Conservation (phyloP, 2,113 vertebrate genomes). For the Istiophorus platypterus region DNA sequence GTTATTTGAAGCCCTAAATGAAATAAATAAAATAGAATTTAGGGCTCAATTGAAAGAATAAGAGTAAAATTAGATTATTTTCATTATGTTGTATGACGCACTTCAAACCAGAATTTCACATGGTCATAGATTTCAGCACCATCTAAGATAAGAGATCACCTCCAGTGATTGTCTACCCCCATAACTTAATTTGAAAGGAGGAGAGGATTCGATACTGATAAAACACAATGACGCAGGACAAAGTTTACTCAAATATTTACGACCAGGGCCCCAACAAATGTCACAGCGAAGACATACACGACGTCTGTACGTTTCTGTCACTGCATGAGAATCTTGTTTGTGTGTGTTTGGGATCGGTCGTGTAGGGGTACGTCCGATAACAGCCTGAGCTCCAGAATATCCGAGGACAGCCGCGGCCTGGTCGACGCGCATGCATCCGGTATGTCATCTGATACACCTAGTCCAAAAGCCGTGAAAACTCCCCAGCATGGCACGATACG, state of each 20-base stretch:
- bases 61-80: too few species aligned
- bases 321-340: constrained; percentile 26
- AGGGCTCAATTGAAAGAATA: too few species aligned
- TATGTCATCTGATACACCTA: constrained; percentile 49
- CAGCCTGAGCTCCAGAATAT: constrained; percentile 37
- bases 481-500: constrained; percentile 54
- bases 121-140: constrained; percentile 36
- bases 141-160: constrained; percentile 60
- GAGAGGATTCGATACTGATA: background rate
- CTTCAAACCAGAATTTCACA: background rate
- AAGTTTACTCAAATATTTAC: background rate
- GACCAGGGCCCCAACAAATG: background rate
- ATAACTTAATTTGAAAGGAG: background rate
- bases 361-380: constrained; percentile 73
- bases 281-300: background rate
- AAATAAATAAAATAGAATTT: too few species aligned
- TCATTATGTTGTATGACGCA: background rate
- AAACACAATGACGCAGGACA: background rate
- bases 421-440: constrained; percentile 42
- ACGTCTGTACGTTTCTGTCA: background rate
- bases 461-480: constrained; percentile 58
- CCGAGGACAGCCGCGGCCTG: background rate
- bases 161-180: constrained; percentile 26
- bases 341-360: constrained; percentile 70
- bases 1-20: too few species aligned